Evolutionary conservation across 1,140 invertebrate genomes (phyloP).

Genomic region (Calosoma granatense): DNA sequence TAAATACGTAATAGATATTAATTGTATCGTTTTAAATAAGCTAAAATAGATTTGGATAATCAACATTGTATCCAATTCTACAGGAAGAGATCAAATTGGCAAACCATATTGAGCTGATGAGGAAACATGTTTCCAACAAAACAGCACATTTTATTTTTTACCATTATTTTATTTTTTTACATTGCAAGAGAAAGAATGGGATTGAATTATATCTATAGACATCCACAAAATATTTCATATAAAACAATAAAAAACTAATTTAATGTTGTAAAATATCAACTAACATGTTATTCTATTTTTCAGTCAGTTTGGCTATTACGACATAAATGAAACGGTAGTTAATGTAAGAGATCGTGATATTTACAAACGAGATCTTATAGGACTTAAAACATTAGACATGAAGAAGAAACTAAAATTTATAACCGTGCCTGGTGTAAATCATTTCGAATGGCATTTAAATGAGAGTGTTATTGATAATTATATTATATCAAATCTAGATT

Average conservation of each 20-base stretch:
- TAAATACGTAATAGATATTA: too few species aligned
- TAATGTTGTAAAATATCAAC: too few species aligned
- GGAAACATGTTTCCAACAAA: too few species aligned
- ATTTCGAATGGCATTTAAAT: constrained; percentile 75
- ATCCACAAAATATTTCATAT: not conserved
- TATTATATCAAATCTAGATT: constrained; percentile 72
- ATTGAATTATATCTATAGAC: too few species aligned
- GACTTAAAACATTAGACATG: constrained; percentile 61
- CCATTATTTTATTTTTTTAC: too few species aligned
- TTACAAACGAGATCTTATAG: constrained; percentile 66
- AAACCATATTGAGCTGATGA: not conserved
- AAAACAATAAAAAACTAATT: not conserved
- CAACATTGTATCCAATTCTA: too few species aligned
- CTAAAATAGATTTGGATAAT: too few species aligned
- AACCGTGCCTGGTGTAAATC: constrained; percentile 61
- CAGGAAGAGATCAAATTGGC: too few species aligned
- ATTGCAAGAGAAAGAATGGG: too few species aligned
- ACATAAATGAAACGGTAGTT: constrained; percentile 60
- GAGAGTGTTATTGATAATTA: constrained; percentile 62
- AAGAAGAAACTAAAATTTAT: constrained; percentile 51
- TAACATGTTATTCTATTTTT: constrained; percentile 23
- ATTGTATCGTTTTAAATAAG: not conserved
- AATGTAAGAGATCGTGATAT: constrained; percentile 58
- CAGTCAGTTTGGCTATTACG: constrained; percentile 79
- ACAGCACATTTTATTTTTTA: too few species aligned